Evolutionary conservation across 2,888 invertebrate genomes (phyloP).

Genomic region (Aproaerema taeniolella): DNA sequence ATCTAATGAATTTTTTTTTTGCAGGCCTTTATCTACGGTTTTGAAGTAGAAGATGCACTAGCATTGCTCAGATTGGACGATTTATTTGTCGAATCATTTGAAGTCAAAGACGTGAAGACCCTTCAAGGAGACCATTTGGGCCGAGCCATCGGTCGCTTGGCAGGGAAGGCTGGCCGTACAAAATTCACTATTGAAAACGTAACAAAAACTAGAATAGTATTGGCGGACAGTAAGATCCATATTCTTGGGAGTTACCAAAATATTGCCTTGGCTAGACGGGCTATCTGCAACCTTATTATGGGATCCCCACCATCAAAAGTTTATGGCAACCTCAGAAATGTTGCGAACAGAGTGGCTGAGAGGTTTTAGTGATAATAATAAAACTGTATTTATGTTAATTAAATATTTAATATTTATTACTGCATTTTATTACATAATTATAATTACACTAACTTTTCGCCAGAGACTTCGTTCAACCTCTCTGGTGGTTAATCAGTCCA

Average conservation of each 20-base stretch:
- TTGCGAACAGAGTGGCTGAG: slow-evolving; percentile 90
- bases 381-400: slow-evolving; percentile 36
- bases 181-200: slow-evolving; percentile 99
- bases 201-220: slow-evolving; percentile 97
- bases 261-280: slow-evolving; percentile 94
- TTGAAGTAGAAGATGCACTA: slow-evolving; percentile 97
- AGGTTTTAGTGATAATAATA: slow-evolving; percentile 77
- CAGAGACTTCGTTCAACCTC: no score
- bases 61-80: slow-evolving; percentile 97
- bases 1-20: no score
- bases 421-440: no score
- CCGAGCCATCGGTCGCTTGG: slow-evolving; percentile 97
- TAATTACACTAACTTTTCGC: no score
- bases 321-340: slow-evolving; percentile 93
- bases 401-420: slow-evolving; percentile 22
- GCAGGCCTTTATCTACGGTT: slow-evolving; percentile 94
- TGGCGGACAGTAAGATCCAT: slow-evolving; percentile 98
- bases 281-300: slow-evolving; percentile 96
- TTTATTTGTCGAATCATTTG: slow-evolving; percentile 97
- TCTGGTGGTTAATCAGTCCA: no score
- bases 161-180: slow-evolving; percentile 97
- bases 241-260: slow-evolving; percentile 98
- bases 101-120: slow-evolving; percentile 97
- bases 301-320: slow-evolving; percentile 99
- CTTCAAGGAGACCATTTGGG: slow-evolving; percentile 96